Evolutionary conservation across 23 tunicate species (phyloP).

Genomic region (Ascidia mentula): DNA sequence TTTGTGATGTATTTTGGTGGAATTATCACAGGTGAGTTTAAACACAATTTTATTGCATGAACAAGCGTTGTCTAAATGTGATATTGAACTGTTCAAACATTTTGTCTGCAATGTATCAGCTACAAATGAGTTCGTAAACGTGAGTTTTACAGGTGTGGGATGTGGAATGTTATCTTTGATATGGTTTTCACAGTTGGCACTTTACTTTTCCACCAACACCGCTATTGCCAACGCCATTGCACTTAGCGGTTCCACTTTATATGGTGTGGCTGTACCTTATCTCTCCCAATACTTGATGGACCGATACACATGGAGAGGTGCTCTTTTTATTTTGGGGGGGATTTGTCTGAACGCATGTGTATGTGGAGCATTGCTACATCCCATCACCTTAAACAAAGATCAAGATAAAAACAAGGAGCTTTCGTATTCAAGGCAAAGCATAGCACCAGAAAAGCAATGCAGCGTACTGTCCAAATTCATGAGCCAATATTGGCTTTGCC

Average conservation of each 20-base stretch:
- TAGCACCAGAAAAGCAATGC: background rate
- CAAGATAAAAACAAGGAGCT: background rate
- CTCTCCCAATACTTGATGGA: constrained; percentile 24
- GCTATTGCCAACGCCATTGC: constrained; percentile 50
- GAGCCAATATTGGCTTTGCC: constrained; percentile 42
- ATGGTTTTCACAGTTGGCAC: constrained; percentile 24
- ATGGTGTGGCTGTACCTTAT: constrained; percentile 37
- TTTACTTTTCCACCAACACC: constrained; percentile 40
- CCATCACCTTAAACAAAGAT: constrained; percentile 19
- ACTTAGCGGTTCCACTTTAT: constrained; percentile 37
- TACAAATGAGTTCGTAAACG: too few species aligned
- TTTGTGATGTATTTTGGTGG: constrained; percentile 42
- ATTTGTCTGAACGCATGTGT: constrained; percentile 37
- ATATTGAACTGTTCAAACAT: too few species aligned
- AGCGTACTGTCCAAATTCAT: background rate
- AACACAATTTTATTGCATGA: too few species aligned
- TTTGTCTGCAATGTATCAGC: too few species aligned
- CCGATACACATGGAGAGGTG: constrained; percentile 55
- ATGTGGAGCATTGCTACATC: constrained; percentile 51
- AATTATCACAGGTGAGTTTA: constrained; percentile 15
- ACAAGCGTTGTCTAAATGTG: too few species aligned
- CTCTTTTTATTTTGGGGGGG: constrained; percentile 45
- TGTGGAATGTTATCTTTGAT: constrained; percentile 31
- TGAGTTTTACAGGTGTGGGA: constrained; percentile 48
- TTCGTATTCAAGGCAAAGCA: too few species aligned